Base-by-base conservation (phyloP, 2,797 vertebrate species). In the Periophthalmus magnuspinnatus region DNA sequence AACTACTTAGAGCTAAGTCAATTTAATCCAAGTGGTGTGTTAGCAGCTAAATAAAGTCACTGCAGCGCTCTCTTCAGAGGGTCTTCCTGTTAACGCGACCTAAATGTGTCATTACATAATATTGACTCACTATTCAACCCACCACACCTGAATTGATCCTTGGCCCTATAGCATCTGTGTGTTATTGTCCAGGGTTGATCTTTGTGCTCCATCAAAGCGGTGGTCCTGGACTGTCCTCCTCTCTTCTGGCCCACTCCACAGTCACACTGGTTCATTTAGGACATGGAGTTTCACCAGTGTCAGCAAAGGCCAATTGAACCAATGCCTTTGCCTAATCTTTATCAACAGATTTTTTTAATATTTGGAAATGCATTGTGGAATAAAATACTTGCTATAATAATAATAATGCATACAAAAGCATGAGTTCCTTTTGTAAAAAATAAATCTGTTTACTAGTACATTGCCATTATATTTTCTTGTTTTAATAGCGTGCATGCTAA, bases 1-100 rank as follows among this genome's bases (percentile, higher is more conserved):
- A 92, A 89, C 90, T 19, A 74, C 89, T 92, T 91, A 92, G 9
- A 72, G 83, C 71, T 92, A 92, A 92, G 88, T 88, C 75, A 71
- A 80, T 88, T 88, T 90, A 92, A 81, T 85, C 90, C 85, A 88
- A 86, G 89, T 92, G 90, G 85, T 87, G 86, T 67, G 85, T 69
- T 84, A 62, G 52, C 71, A 69, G 76, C 89, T 88, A 90, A 91
- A 91, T 85, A 85, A 81, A 86, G 88, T 78, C 81, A 80, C 76
- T 75, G 75, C 63, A 16, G 69, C 66, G n/a, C 34, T 67, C 32
- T 67, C 55, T 78, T 81, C 41, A 36, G 17, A 24, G 72, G 68
- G 67, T 79, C 64, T 78, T 66, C 61, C 10, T 1, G 6, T 59
- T 79, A 69, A 62, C 61, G 64, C 62, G 56, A 82, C 70, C 68